Base-by-base conservation (phyloP, 1,140 invertebrate genomes). In the Cecropterus lyciades region DNA sequence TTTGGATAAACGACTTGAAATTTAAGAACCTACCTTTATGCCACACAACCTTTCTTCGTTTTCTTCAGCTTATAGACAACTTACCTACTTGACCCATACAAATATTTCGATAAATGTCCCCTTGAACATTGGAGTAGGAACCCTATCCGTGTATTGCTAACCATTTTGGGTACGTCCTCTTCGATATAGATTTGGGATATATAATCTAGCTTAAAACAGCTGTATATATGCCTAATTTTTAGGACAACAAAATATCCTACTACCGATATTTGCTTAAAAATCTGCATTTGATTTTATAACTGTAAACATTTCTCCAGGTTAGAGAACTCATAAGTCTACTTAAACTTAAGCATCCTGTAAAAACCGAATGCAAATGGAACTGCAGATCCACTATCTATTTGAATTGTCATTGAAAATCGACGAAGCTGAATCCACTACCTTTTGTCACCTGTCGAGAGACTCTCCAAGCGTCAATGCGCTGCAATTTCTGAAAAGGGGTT, bases 91-190 rank as follows among this genome's bases (percentile, higher is more conserved):
- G 43, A 60, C 56, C 56, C 43, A 62, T 37, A 6, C 27, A 62
- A 46, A 49, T 51, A 62, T 62, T 62, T 62, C 45, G 57, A 62
- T 51, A 62, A 62, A 62, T 62, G 16, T 62, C 57, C 46, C 17
- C 57, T 62, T 62, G 30, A 60, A 33, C 43, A 56, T 56, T 42
- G 46, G 24, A 15, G 45, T 49, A 51, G 46, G 46, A 20, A 24
- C 57, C 57, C 46, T 14, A 62, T 62, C 1, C 45, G 45, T 10
- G 10, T 33, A 52, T 60, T 49, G 37, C 9, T 33, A 9, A 24
- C 15, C 8, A 30, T 48, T 59, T 48, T 60, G 45, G 27, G 30
- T 40, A 24, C 37, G 7, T 7, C 52, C 53, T 14, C 13, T 43
- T 40, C 52, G 30, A 17, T 42, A 33, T 55, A 37, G 30, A 55